Conservation (phyloP, 2,888 invertebrate species). For the Barypeithes pellucidus region DNA sequence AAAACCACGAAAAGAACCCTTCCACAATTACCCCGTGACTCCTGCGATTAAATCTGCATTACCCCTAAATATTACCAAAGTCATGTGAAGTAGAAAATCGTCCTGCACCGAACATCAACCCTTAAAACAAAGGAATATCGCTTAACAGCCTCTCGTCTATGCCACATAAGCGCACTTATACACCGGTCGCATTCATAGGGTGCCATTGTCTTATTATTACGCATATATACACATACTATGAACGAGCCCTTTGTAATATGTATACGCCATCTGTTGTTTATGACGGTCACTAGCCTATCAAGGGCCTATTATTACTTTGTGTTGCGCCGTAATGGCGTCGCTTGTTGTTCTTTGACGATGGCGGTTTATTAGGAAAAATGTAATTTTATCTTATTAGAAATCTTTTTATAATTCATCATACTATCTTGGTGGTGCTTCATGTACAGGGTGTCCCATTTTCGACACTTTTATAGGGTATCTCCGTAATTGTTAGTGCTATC, state of each 20-base stretch:
- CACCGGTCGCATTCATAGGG: constrained; percentile 43
- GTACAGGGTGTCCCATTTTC: no score
- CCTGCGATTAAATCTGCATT: constrained; percentile 1
- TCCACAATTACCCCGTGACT: background rate
- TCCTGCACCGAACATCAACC: constrained; percentile 49
- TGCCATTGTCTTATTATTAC: constrained; percentile 50
- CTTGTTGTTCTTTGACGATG: background rate
- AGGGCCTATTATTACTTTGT: constrained; percentile 33
- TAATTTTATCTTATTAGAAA: no score
- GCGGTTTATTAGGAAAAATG: background rate
- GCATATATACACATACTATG: constrained; percentile 38
- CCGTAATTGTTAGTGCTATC: no score
- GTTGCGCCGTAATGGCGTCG: background rate
- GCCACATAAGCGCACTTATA: constrained; percentile 41
- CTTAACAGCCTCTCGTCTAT: constrained; percentile 42
- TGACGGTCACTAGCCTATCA: constrained; percentile 39
- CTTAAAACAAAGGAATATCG: constrained; percentile 50
- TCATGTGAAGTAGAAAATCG: constrained; percentile 39
- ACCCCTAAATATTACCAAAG: constrained; percentile 4
- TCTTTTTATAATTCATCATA: no score
- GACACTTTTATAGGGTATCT: no score
- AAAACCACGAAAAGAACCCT: background rate
- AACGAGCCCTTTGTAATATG: constrained; percentile 18
- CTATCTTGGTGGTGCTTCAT: no score
- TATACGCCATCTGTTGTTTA: constrained; percentile 46